Percentiles rank a stretch among this genome's conserved stretches.
Conservation (phyloP, 2,113 vertebrate species). For the Lynx canadensis region DNA sequence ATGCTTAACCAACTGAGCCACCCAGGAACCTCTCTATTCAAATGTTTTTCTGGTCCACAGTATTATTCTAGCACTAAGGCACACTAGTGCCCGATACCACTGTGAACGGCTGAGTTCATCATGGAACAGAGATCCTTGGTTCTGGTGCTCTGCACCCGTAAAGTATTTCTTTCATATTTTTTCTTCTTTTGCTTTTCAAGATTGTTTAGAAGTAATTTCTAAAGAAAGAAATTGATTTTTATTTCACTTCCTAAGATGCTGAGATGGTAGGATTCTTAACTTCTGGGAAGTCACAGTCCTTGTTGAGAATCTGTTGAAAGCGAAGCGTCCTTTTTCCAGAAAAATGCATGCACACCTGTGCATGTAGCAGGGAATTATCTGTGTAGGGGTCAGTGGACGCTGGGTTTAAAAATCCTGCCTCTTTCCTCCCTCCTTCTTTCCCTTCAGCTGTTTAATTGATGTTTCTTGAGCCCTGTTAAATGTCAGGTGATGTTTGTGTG, state of each 20-base stretch:
- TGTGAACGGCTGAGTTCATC: not conserved
- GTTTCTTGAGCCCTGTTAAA: not conserved
- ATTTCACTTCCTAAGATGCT: not conserved
- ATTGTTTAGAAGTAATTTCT: not conserved
- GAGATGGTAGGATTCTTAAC: not conserved
- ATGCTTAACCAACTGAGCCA: too few relatives aligned
- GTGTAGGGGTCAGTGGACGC: not conserved
- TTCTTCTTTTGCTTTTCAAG: not conserved
- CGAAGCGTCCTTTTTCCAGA: not conserved
- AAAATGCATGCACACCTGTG: not conserved
- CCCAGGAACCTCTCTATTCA: too few relatives aligned
- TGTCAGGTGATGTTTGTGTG: not conserved
- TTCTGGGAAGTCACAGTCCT: not conserved
- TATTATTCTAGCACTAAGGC: not conserved
- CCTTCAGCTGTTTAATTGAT: not conserved
- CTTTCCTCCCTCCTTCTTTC: not conserved
- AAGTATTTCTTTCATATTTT: not conserved
- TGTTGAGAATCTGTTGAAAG: not conserved
- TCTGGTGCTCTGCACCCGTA: not conserved
- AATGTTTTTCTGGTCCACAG: not conserved
- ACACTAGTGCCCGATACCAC: too few relatives aligned
- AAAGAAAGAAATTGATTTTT: not conserved
- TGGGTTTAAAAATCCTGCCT: not conserved
- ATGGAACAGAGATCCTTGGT: not conserved
- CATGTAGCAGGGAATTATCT: not conserved